phyloP scores from a whole-genome alignment of 2,113 vertebrate genomes.

The Poecilia latipinna region DNA sequence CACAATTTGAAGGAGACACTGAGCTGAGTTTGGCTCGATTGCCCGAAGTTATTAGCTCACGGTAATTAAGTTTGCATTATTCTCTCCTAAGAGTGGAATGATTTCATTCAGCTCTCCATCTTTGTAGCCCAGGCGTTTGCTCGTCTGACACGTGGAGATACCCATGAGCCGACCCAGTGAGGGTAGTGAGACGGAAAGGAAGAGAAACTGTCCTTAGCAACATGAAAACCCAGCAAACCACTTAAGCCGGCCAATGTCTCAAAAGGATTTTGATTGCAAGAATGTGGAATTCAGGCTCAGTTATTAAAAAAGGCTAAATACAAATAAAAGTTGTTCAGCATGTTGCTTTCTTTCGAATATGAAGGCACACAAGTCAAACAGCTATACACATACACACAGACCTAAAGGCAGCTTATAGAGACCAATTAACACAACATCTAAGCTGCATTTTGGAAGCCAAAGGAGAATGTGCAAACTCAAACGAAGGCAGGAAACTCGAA shows the following conservation, averaged over 20 bases:
- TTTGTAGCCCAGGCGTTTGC: conserved; percentile 32
- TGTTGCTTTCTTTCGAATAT: neutral
- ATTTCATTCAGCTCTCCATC: conserved; percentile 55
- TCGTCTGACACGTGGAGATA: conserved; percentile 52
- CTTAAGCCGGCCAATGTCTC: conserved; percentile 44
- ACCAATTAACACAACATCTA: neutral
- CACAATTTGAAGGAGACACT: conserved; percentile 75
- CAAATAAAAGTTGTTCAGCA: neutral
- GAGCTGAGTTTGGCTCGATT: conserved; percentile 69
- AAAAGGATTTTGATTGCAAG: conserved; percentile 29
- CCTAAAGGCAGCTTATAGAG: neutral
- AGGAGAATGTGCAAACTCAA: too few species aligned
- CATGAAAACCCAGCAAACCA: conserved; percentile 39
- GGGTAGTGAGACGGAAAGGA: conserved; percentile 25
- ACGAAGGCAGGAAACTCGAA: too few species aligned
- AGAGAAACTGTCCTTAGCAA: conserved; percentile 20
- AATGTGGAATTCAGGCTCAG: conserved; percentile 18
- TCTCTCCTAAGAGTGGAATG: conserved; percentile 58
- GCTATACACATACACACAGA: neutral
- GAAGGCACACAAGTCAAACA: neutral
- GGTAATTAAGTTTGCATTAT: conserved; percentile 80
- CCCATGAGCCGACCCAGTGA: conserved; percentile 41
- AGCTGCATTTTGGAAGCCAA: neutral
- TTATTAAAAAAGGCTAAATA: neutral
- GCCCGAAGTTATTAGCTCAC: conserved; percentile 78